Evolutionary conservation across 2,888 invertebrate species (phyloP), one percentile per base, ranked within the genome.

Genomic region (Drosophila vallismaia): DNA sequence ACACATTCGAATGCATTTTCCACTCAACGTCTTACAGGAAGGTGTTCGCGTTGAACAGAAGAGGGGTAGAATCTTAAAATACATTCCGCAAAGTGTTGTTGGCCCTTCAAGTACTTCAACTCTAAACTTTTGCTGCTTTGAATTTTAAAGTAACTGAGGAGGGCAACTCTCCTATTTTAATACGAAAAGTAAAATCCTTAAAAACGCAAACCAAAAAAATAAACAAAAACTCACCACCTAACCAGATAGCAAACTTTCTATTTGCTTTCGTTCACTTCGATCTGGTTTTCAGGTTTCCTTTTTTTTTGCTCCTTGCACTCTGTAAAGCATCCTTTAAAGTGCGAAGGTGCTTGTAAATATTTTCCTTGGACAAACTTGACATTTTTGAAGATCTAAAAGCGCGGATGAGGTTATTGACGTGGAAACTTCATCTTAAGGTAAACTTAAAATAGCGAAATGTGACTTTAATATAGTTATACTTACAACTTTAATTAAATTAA

Each of bases 11-110:
- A 82, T 68, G 74, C 48, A 53, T n/a, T 33, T 33, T 36, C 51
- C 50, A 42, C 26, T 28, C 53, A 46, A 38, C 44, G 14, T 51
- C 45, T 57, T 60, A 82, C 76, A 71, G 72, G 67, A 88, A 88
- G 84, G 84, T 88, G 88, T 86, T 86, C 78, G 74, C 78, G 88
- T 81, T 76, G 84, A 86, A 74, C 75, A 78, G 71, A 71, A 14
- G 45, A 57, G 44, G 36, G 24, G 42, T 24, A 36, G 33, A 9
- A 33, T 53, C 36, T 28, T 69, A 45, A 45, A 29, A 45, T 28
- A 6, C 4, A 28, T 28, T 28, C 28, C 5, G 28, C 28, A 0
- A 4, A 4, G 28, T 28, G 28, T 44, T 24, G 49, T n/a, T 33
- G 10, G 76, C 84, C 75, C 70, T 72, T 84, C 54, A 72, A 85